A percentile compares a stretch with the other conserved stretches of the same genome.
Conservation (phyloP, 2,797 vertebrate species). For the Chromobotia macracanthus region DNA sequence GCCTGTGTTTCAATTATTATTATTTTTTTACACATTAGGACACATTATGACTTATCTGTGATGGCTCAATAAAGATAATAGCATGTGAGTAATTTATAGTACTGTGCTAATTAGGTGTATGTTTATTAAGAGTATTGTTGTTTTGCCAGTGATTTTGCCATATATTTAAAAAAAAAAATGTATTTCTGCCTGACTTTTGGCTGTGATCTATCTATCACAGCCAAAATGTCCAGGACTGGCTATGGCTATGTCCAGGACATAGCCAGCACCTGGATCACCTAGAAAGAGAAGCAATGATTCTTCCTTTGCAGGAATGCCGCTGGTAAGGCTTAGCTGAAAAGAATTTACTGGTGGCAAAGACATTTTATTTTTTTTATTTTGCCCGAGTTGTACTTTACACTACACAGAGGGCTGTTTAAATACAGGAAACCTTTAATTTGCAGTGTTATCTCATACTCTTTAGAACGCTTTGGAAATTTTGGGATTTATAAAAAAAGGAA, state of each 20-base stretch:
- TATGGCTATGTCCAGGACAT: conserved; percentile 33
- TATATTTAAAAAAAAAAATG: too few relatives aligned
- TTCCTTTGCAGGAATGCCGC: conserved; percentile 86
- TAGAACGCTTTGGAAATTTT: not conserved
- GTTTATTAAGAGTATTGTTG: too few relatives aligned
- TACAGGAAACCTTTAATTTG: too few relatives aligned
- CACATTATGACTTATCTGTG: conserved; percentile 85
- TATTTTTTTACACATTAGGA: too few relatives aligned
- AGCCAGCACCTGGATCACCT: conserved; percentile 69
- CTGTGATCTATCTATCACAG: conserved; percentile 60
- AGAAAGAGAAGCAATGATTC: conserved; percentile 87
- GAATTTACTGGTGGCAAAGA: not conserved
- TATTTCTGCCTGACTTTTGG: conserved; percentile 4
- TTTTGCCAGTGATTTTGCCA: too few relatives aligned
- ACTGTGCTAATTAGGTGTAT: conserved; percentile 1
- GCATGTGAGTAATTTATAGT: conserved; percentile 68
- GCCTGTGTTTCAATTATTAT: too few relatives aligned
- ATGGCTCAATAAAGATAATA: conserved; percentile 75
- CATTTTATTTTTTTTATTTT: not conserved
- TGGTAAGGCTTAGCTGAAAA: conserved; percentile 72
- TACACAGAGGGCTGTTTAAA: too few relatives aligned
- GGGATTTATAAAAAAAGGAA: not conserved
- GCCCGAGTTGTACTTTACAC: too few relatives aligned
- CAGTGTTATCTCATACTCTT: not conserved
- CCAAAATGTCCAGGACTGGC: too few relatives aligned